Percentiles rank a stretch among this genome's conserved stretches.
These are phyloP conservation scores for Pollimyrus isidori DNA, from an alignment of 2,113 vertebrate genomes.

Conservation along the genomic window DNA sequence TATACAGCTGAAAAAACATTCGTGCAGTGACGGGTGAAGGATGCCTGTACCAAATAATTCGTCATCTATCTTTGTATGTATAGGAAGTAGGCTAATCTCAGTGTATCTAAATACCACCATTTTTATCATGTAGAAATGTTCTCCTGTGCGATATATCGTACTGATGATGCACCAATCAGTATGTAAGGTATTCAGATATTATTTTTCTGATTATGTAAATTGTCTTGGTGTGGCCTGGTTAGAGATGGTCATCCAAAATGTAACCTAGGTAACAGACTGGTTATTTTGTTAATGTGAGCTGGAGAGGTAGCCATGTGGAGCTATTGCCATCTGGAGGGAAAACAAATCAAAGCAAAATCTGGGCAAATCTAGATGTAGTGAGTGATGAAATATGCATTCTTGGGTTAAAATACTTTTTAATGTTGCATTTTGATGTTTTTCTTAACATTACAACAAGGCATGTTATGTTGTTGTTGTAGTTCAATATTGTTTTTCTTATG, in stretches of 20 bases:
- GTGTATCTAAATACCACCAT: not conserved
- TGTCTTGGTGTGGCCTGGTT: not conserved
- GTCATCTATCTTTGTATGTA: slow-evolving; percentile 12
- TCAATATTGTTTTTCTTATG: not conserved
- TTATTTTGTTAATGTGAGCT: not conserved
- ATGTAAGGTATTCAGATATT: not conserved
- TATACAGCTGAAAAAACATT: not conserved
- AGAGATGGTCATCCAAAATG: not conserved
- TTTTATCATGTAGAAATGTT: not conserved
- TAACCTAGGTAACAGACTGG: not conserved
- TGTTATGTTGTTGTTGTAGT: not conserved
- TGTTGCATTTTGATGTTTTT: not conserved
- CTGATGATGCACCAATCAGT: not conserved
- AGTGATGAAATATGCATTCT: not conserved
- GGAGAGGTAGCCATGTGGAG: not conserved
- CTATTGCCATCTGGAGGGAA: slow-evolving; percentile 3
- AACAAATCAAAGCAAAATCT: not conserved
- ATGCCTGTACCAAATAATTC: not conserved
- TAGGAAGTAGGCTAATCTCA: slow-evolving; percentile 4
- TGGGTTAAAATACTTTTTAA: slow-evolving; percentile 6
- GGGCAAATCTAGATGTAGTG: not conserved
- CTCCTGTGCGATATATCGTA: not conserved
- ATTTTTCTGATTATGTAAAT: not conserved
- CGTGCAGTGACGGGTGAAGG: slow-evolving; percentile 8
- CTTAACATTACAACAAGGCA: not conserved